phyloP scores from a whole-genome alignment of 2,797 vertebrate species.

The Eleutherodactylus coqui region DNA sequence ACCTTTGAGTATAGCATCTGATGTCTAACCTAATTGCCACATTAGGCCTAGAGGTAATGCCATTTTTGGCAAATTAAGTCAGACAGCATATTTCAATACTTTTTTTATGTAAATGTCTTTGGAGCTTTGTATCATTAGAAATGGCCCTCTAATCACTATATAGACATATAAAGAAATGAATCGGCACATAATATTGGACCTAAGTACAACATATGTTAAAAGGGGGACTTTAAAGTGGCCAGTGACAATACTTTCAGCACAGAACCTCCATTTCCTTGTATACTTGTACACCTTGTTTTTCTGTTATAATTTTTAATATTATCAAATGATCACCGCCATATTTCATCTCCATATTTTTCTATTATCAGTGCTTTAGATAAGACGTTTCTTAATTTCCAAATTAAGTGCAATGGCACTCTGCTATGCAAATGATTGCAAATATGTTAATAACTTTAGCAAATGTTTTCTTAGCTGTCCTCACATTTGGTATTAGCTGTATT shows the following conservation, averaged over 20 bases:
- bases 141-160: no score
- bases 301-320: neutral
- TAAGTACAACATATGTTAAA: no score
- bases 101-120: no score
- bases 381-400: neutral
- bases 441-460: constrained; percentile 44
- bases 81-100: no score
- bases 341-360: neutral
- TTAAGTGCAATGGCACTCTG: neutral
- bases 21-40: no score
- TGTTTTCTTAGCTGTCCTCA: constrained; percentile 30
- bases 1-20: no score
- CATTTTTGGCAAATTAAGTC: no score
- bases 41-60: no score
- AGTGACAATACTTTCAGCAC: neutral
- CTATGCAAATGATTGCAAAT: constrained; percentile 41
- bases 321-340: neutral
- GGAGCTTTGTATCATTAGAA: no score
- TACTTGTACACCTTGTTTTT: neutral
- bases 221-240: neutral
- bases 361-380: neutral
- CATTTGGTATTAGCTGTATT: constrained; percentile 31
- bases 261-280: no score
- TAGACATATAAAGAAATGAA: no score
- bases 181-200: no score